Evolutionary conservation across 2,797 vertebrate species (phyloP), one percentile per base, ranked within the genome.

Genomic region (Morus bassanus): DNA sequence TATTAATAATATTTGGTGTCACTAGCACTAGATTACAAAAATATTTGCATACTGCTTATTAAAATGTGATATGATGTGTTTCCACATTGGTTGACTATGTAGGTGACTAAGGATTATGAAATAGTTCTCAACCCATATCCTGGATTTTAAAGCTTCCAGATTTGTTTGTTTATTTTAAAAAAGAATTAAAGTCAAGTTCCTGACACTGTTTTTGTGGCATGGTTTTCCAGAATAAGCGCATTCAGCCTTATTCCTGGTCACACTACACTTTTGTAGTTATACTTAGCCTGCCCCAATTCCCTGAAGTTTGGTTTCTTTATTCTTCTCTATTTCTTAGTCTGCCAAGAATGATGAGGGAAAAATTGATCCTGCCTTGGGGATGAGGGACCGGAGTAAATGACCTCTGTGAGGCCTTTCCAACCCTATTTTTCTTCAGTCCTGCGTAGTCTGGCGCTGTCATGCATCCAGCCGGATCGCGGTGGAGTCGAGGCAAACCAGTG

Each of bases 1-100:
- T 92, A 93, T 95, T 97, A 95, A 81, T 88, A 92, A 59, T 80
- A 95, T 96, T 97, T 94, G 14, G 35, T 95, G 82, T 93, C 81
- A 92, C 96, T 95, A 97, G 79, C 45, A 39, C 54, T 91, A 56
- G 61, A 92, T 87, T 93, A 83, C 70, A 92, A 89, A 92, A 95
- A 93, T 89, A 91, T 96, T 96, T 97, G 89, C 91, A 72, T 96
- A 61, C 43, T 51, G 50, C 64, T 92, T 96, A 94, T 85, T 93
- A 92, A 86, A 53, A 59, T 89, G 87, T 82, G 89, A 76, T 80
- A 87, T 13, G 77, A 92, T 82, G 78, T 12, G 0, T 94, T 95
- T 95, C 95, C 7, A 3, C 59, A 59, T 46, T 73, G 79, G 65
- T 64, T 96, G 77, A 56, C 78, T 96, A 7, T 64, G 37, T 72